phyloP scores from a whole-genome alignment of 2,797 vertebrate species.

The Danio choprae region DNA sequence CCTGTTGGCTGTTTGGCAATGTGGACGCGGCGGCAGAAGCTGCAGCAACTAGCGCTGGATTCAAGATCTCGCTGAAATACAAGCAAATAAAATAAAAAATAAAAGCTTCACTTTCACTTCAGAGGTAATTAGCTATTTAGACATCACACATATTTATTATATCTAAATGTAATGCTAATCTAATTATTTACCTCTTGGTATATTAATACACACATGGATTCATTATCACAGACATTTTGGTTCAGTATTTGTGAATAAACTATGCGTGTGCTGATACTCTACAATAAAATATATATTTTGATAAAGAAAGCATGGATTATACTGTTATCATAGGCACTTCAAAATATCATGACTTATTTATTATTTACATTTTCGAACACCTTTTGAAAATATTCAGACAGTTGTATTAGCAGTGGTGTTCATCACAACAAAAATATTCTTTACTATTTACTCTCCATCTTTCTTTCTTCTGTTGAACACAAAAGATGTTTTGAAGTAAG shows the following conservation, averaged over 20 bases:
- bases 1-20: conserved; percentile 77
- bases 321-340: too few species aligned
- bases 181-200: neutral
- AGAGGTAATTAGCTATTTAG: neutral
- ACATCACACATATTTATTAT: neutral
- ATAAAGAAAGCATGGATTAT: too few species aligned
- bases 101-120: neutral
- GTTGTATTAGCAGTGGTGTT: too few species aligned
- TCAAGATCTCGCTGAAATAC: conserved; percentile 70
- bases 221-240: neutral
- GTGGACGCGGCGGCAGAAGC: conserved; percentile 86
- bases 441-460: too few species aligned
- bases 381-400: too few species aligned
- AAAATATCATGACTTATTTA: too few species aligned
- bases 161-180: neutral
- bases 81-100: conserved; percentile 23
- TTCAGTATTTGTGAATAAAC: neutral
- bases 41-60: conserved; percentile 83
- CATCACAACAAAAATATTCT: too few species aligned
- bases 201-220: neutral
- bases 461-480: too few species aligned
- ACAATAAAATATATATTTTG: too few species aligned
- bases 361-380: too few species aligned
- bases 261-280: too few species aligned
- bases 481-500: too few species aligned